These are phyloP conservation scores for Athripsodes cinereus DNA, from an alignment of 2,888 invertebrate species.

Conservation along the genomic window DNA sequence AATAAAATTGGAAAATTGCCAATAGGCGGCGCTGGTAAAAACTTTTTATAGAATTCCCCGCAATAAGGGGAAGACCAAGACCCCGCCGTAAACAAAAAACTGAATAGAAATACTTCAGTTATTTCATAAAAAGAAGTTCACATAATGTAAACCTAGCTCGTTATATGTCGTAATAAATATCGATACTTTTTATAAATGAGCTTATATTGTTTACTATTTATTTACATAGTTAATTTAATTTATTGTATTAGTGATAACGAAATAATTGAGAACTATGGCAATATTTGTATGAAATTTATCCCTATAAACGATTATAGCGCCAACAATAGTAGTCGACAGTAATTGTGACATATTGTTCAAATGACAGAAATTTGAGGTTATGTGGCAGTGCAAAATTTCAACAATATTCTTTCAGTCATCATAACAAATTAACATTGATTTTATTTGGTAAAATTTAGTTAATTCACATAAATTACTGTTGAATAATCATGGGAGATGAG, in stretches of 20 bases:
- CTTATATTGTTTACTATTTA: too few species aligned
- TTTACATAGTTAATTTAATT: too few species aligned
- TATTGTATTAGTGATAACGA: too few species aligned
- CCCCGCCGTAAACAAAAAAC: neutral
- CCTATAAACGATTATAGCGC: too few species aligned
- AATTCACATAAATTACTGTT: constrained; percentile 9
- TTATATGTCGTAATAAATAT: too few species aligned
- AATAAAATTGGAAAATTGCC: neutral
- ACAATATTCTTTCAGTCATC: constrained; percentile 9
- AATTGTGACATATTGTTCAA: neutral
- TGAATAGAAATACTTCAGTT: neutral
- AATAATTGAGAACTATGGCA: too few species aligned
- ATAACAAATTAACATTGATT: constrained; percentile 7
- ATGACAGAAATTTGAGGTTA: constrained; percentile 18
- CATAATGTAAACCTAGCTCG: too few species aligned
- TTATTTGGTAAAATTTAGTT: neutral
- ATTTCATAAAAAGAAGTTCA: too few species aligned
- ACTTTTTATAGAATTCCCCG: constrained; percentile 1
- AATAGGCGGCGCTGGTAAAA: neutral
- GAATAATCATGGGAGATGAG: constrained; percentile 19
- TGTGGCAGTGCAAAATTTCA: neutral
- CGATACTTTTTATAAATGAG: too few species aligned
- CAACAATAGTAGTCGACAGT: neutral
- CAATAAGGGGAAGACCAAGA: neutral
- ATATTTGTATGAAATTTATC: too few species aligned